phyloP scores from a whole-genome alignment of 2,797 vertebrate genomes.

The Leptoclinus maculatus region DNA sequence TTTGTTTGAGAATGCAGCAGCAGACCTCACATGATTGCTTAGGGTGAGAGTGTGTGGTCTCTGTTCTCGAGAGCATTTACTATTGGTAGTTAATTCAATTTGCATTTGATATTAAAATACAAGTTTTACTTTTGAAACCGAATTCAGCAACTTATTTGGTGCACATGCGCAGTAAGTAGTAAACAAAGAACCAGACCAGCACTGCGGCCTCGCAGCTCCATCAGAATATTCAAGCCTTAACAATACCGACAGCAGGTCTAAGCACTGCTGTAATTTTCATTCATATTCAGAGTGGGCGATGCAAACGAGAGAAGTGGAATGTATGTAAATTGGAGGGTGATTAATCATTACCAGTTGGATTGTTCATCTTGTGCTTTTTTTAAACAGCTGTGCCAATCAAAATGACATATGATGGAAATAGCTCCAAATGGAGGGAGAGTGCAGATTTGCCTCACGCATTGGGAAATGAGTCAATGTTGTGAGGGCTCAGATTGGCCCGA shows the following conservation, averaged over 20 bases:
- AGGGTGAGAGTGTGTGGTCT: too few relatives aligned
- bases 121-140: too few relatives aligned
- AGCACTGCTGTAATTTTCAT: not conserved
- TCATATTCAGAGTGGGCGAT: slow-evolving; percentile 2
- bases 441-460: not conserved
- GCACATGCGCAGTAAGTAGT: too few relatives aligned
- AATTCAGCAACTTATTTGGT: too few relatives aligned
- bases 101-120: too few relatives aligned
- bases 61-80: too few relatives aligned
- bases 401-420: not conserved
- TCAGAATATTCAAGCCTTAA: too few relatives aligned
- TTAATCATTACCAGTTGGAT: not conserved
- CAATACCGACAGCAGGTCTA: slow-evolving; percentile 3
- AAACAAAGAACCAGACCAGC: too few relatives aligned
- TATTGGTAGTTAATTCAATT: too few relatives aligned
- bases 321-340: slow-evolving; percentile 7
- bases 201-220: too few relatives aligned
- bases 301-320: slow-evolving; percentile 9
- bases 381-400: slow-evolving; percentile 11
- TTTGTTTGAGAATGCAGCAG: too few relatives aligned
- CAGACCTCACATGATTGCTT: too few relatives aligned
- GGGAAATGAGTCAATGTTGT: not conserved
- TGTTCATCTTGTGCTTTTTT: slow-evolving; percentile 5
- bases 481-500: not conserved
- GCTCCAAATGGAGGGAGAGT: not conserved